These are phyloP conservation scores for Ariopsis seemanni DNA, from an alignment of 2,113 vertebrate genomes.

Conservation along the genomic window DNA sequence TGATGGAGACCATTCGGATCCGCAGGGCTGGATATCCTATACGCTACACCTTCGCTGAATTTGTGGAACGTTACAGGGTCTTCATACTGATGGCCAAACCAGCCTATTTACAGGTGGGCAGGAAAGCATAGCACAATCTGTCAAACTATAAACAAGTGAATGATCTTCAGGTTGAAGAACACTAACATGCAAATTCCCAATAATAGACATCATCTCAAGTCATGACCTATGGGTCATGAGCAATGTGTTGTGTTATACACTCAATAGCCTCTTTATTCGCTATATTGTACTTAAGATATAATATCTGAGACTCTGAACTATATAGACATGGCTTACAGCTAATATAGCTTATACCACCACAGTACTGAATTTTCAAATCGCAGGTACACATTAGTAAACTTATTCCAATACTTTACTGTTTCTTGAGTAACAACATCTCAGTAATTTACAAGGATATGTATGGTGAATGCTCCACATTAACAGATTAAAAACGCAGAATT, in stretches of 20 bases:
- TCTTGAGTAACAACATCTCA: background rate
- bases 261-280: background rate
- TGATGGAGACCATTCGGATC: slow-evolving; percentile 99
- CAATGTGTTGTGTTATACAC: background rate
- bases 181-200: background rate
- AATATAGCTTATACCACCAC: background rate
- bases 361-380: background rate
- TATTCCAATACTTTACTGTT: background rate
- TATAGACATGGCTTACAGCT: background rate
- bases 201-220: background rate
- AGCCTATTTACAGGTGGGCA: slow-evolving; percentile 88
- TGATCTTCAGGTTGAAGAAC: background rate
- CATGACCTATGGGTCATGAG: background rate
- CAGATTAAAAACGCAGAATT: background rate
- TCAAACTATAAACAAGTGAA: background rate
- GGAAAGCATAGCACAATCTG: background rate
- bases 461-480: background rate
- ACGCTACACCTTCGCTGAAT: slow-evolving; percentile 95
- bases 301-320: background rate
- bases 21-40: slow-evolving; percentile 94
- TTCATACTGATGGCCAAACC: slow-evolving; percentile 95
- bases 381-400: background rate
- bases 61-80: slow-evolving; percentile 93
- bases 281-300: background rate
- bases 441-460: background rate